These are phyloP conservation scores for Phasianus colchicus DNA, from an alignment of 2,113 vertebrate species.

Conservation along the genomic window DNA sequence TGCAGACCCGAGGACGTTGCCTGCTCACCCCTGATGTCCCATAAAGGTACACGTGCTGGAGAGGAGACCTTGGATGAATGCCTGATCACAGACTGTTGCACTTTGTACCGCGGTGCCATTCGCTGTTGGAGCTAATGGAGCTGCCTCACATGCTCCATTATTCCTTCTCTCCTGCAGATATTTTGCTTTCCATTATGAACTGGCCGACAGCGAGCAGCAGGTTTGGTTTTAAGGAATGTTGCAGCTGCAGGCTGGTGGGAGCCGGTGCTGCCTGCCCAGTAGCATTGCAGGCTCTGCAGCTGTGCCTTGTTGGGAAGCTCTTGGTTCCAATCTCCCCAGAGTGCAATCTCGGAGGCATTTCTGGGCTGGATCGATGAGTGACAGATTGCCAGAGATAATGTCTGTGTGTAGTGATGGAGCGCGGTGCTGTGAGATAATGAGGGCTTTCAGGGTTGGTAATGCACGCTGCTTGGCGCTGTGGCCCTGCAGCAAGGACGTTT, in stretches of 20 bases:
- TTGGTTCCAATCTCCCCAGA: not conserved
- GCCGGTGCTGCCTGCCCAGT: fast-evolving
- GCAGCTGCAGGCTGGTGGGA: not conserved
- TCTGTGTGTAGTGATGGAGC: fast-evolving
- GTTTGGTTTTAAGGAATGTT: not conserved
- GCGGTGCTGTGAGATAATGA: not conserved
- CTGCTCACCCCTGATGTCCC: not conserved
- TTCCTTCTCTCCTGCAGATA: not conserved
- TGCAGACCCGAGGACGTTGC: not conserved
- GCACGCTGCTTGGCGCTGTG: fast-evolving
- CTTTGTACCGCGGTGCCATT: not conserved
- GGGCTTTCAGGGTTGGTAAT: not conserved
- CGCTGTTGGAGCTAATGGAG: not conserved
- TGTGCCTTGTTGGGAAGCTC: fast-evolving
- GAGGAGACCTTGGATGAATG: not conserved
- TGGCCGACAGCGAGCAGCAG: fast-evolving
- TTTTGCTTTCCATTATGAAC: not conserved
- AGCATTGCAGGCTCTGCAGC: not conserved
- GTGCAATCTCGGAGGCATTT: not conserved
- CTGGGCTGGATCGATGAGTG: not conserved
- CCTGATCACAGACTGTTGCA: fast-evolving
- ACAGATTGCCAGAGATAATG: not conserved
- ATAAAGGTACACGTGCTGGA: not conserved
- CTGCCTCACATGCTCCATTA: fast-evolving
- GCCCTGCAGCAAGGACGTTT: not conserved